A percentile compares a stretch with the other conserved stretches of the same genome.
Conservation (phyloP, 2,888 invertebrate genomes). For the Stenchaetothrips biformis region DNA sequence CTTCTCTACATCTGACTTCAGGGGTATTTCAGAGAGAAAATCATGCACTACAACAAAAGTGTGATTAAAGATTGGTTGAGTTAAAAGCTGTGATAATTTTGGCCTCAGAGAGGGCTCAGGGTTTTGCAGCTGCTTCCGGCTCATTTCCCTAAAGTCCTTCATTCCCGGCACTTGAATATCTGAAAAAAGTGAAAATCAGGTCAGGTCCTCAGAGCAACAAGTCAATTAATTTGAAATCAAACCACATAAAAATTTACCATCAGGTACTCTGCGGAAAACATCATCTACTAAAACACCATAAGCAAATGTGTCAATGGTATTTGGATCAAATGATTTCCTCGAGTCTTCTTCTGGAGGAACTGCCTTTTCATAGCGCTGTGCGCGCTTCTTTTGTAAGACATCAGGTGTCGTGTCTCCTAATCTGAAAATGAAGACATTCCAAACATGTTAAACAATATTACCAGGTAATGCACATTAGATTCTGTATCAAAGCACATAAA, state of each 20-base stretch:
- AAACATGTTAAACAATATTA: neutral
- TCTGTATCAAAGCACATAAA: neutral
- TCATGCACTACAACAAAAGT: constrained; percentile 79
- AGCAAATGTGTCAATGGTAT: constrained; percentile 69
- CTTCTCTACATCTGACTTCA: constrained; percentile 73
- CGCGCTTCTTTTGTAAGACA: constrained; percentile 62
- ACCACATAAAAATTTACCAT: constrained; percentile 47
- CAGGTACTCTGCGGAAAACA: constrained; percentile 58
- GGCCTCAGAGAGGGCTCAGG: constrained; percentile 61
- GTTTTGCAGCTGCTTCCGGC: constrained; percentile 64
- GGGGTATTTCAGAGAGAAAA: constrained; percentile 74
- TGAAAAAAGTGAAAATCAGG: neutral
- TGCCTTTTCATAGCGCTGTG: constrained; percentile 65
- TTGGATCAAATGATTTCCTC: constrained; percentile 46
- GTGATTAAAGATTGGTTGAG: constrained; percentile 76
- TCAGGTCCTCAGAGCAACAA: neutral
- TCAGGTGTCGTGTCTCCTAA: constrained; percentile 60
- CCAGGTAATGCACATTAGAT: neutral
- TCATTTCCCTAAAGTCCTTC: constrained; percentile 63
- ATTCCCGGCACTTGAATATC: constrained; percentile 57
- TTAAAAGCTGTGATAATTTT: constrained; percentile 58
- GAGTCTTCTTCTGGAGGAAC: constrained; percentile 65
- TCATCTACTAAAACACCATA: constrained; percentile 72
- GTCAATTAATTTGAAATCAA: neutral
- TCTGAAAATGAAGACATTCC: constrained; percentile 47